Conservation (phyloP, 2,113 vertebrate genomes). For the Pavo muticus region DNA sequence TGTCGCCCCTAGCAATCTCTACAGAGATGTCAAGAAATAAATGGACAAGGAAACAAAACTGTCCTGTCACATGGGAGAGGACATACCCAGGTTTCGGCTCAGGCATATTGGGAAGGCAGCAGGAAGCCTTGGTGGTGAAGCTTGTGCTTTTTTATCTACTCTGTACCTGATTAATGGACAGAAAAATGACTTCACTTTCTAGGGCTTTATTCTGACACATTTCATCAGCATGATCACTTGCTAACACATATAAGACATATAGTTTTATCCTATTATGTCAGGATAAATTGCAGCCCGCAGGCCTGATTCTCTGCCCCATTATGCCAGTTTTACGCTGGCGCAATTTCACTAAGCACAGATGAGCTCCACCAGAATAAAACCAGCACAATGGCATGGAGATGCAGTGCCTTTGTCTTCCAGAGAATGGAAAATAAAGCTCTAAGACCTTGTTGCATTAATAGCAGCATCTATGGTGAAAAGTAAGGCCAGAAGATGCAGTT, state of each 20-base stretch:
- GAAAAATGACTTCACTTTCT: conserved; percentile 52
- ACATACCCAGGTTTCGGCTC: background rate
- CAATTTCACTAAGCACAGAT: conserved; percentile 10
- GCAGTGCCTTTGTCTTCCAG: background rate
- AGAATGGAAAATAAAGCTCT: background rate
- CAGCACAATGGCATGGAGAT: background rate
- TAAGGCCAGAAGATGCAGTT: background rate
- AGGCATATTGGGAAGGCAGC: conserved; percentile 10
- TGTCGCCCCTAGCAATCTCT: conserved; percentile 22
- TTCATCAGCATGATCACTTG: conserved; percentile 50
- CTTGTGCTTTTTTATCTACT: conserved; percentile 39
- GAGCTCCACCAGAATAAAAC: conserved; percentile 14
- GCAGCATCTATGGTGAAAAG: background rate
- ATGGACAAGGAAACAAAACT: conserved; percentile 51
- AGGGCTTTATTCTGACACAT: conserved; percentile 64
- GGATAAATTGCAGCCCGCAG: conserved; percentile 58
- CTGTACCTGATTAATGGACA: conserved; percentile 58
- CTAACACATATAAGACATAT: conserved; percentile 22
- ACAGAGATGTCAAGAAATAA: background rate
- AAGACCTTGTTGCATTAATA: background rate
- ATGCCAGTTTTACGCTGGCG: conserved; percentile 26
- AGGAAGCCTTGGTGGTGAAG: background rate
- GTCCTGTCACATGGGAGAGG: conserved; percentile 16
- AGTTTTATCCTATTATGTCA: conserved; percentile 69
- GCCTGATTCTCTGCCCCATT: conserved; percentile 49